Evolutionary conservation across 2,888 invertebrate genomes (phyloP), one percentile per base, ranked within the genome.

Genomic region (Octodonta nipae): DNA sequence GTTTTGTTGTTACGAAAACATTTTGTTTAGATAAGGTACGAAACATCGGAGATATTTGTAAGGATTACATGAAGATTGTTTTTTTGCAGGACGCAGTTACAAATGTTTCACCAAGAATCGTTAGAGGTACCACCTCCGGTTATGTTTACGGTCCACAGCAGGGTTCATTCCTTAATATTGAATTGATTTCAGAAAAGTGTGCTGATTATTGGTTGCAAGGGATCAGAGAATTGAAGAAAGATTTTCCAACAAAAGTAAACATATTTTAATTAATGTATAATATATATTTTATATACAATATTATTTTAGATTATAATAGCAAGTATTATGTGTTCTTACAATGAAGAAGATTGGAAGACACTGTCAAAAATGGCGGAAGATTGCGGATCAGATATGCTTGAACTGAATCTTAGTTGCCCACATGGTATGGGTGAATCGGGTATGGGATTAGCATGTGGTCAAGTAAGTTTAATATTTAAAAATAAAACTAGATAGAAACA

Each of bases 361-460:
- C 57, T 98, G 33, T 75, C 93, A 0, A 65, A 65, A 44, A 75
- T 69, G 61, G 82, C 91, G 0, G 81, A 82, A 58, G 67, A 67
- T 1, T 70, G 89, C 1, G 95, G 95, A 0, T 79, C 96, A 0
- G 95, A 98, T 64, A 95, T 91, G 0, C 63, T 98, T 8, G 98
- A 98, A 55, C 64, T 96, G 30, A 98, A 98, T 66, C 63, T 98
- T 30, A 95, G 93, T 0, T 96, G 98, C 59, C 96, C 96, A 0
- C 96, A 98, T 61, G 96, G 96, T 4, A 96, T 98, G 93, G 93
- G 92, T 2, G 95, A 95, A 58, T 77, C 84, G 7, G 95, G 95
- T 24, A 96, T 98, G 96, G 98, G 96, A 0, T 66, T 98, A 31
- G 96, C 96, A 27, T 96, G 96, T 61, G 96, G 96, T 35, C 93